These are phyloP conservation scores for Sarotherodon lohbergeri DNA, from an alignment of 2,113 vertebrate genomes.

Conservation along the genomic window DNA sequence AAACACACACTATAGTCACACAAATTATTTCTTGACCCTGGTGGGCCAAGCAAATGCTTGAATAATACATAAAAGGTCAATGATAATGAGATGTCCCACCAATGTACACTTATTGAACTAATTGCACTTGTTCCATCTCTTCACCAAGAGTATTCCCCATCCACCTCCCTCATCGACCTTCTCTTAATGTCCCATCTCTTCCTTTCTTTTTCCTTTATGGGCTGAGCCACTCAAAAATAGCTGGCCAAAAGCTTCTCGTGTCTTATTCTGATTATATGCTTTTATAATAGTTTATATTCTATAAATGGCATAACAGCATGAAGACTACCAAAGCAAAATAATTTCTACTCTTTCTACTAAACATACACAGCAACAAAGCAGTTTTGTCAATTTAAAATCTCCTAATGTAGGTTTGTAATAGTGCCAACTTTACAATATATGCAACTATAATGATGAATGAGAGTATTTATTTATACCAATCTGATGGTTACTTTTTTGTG, in stretches of 20 bases:
- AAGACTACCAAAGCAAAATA: neutral
- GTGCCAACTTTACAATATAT: neutral
- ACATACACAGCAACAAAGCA: neutral
- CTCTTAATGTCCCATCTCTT: neutral
- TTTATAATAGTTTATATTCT: neutral
- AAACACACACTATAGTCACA: neutral
- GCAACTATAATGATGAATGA: neutral
- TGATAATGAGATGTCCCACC: conserved; percentile 35
- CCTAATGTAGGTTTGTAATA: neutral
- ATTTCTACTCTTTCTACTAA: neutral
- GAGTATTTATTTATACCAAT: neutral
- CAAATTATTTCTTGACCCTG: neutral
- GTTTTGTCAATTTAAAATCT: neutral
- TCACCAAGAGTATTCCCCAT: neutral
- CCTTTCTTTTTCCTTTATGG: neutral
- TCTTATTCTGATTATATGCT: neutral
- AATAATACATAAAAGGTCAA: conserved; percentile 48
- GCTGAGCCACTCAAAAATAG: neutral
- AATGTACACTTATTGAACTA: conserved; percentile 33
- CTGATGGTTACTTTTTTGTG: neutral
- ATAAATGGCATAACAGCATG: neutral
- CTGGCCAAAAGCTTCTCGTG: neutral
- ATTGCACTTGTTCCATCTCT: conserved; percentile 24
- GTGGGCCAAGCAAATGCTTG: neutral
- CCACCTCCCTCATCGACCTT: neutral